Evolutionary conservation across 2,888 invertebrate species (phyloP).

Genomic region (Brenthis daphne): DNA sequence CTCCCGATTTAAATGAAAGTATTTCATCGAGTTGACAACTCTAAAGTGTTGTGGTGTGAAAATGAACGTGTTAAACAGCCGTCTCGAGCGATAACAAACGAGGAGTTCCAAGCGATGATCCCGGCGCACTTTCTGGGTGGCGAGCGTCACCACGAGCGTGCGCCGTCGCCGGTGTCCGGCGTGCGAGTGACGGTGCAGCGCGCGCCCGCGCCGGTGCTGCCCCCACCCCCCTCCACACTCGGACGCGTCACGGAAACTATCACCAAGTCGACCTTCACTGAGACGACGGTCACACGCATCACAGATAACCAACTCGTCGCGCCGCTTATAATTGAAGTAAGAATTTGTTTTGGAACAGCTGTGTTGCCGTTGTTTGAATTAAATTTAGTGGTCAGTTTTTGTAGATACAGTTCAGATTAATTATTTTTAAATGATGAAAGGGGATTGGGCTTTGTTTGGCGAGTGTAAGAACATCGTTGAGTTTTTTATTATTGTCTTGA

Average conservation of each 20-base stretch:
- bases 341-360: constrained; percentile 34
- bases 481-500: too few species aligned
- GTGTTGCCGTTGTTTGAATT: too few species aligned
- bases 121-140: constrained; percentile 91
- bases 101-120: constrained; percentile 97
- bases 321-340: constrained; percentile 94
- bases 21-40: not conserved
- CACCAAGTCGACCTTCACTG: constrained; percentile 97
- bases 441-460: too few species aligned
- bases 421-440: too few species aligned
- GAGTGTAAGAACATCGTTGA: too few species aligned
- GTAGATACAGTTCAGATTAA: too few species aligned
- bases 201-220: constrained; percentile 86
- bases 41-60: not conserved
- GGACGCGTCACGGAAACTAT: constrained; percentile 96
- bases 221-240: constrained; percentile 91
- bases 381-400: not conserved
- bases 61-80: constrained; percentile 82
- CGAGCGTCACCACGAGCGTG: constrained; percentile 54
- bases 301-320: constrained; percentile 94
- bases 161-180: constrained; percentile 62
- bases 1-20: not conserved
- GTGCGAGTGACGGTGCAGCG: constrained; percentile 90
- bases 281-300: constrained; percentile 96
- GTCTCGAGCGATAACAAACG: constrained; percentile 94